Conservation (phyloP, 2,113 vertebrate species). For the Megaceryle maxima region DNA sequence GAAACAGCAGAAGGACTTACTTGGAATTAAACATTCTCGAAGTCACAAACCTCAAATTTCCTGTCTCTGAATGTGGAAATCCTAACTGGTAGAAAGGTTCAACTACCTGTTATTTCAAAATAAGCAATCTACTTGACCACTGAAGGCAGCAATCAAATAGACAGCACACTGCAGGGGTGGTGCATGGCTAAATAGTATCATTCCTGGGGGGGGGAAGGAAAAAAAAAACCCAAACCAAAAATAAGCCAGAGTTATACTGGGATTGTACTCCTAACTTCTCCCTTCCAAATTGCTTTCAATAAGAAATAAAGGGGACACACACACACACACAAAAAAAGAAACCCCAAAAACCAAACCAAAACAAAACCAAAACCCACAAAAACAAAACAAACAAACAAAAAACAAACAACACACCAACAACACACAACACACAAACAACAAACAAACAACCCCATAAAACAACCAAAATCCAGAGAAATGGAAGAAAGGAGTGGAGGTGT, state of each 20-base stretch:
- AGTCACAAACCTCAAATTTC: background rate
- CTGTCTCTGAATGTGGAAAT: background rate
- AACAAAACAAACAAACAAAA: too few species aligned
- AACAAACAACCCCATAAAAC: too few species aligned
- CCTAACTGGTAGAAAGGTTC: background rate
- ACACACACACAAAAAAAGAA: background rate
- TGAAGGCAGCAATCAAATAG: background rate
- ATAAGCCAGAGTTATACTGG: too few species aligned
- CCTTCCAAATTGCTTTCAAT: background rate
- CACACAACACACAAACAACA: too few species aligned
- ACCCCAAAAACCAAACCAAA: too few species aligned
- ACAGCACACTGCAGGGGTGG: background rate
- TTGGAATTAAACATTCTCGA: background rate
- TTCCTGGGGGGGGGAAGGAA: too few species aligned
- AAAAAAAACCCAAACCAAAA: too few species aligned
- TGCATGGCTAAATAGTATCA: background rate
- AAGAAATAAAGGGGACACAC: background rate
- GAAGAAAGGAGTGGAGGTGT: background rate
- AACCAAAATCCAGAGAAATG: background rate
- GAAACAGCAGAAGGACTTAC: background rate
- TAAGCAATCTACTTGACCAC: background rate
- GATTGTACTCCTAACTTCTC: background rate
- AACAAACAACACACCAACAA: too few species aligned
- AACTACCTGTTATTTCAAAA: background rate
- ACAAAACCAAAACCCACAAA: too few species aligned